Evolutionary conservation across 2,888 invertebrate species (phyloP).

Genomic region (Liposcelis brunnea): DNA sequence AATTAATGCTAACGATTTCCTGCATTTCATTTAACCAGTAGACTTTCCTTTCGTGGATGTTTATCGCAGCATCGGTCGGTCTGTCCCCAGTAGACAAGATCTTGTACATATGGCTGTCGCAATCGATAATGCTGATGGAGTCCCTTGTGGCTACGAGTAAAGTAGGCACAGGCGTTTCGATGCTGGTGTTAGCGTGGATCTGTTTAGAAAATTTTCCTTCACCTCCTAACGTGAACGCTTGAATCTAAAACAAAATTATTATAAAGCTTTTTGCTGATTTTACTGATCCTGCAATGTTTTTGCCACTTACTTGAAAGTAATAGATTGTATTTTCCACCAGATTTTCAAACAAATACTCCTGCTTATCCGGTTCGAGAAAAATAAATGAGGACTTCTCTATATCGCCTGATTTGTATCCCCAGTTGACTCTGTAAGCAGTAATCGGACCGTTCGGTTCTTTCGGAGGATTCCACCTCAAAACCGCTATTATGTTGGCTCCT

Average conservation of each 20-base stretch:
- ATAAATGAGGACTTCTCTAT: conserved; percentile 33
- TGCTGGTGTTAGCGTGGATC: conserved; percentile 46
- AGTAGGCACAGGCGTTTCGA: conserved; percentile 60
- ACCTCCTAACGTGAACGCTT: conserved; percentile 63
- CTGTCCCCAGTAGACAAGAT: conserved; percentile 44
- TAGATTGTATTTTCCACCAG: conserved; percentile 44
- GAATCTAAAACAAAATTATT: conserved; percentile 37
- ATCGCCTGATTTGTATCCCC: conserved; percentile 39
- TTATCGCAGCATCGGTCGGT: conserved; percentile 48
- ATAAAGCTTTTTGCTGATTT: not conserved
- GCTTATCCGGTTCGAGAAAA: conserved; percentile 30
- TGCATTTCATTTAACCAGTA: conserved; percentile 56
- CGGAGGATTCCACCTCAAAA: conserved; percentile 70
- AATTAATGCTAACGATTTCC: conserved; percentile 44
- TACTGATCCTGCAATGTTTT: conserved; percentile 2
- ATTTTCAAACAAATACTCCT: conserved; percentile 38
- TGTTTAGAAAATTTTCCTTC: conserved; percentile 50
- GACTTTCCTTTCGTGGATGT: conserved; percentile 51
- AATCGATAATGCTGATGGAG: conserved; percentile 54
- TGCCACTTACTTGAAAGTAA: conserved; percentile 39
- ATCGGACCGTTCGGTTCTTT: conserved; percentile 54
- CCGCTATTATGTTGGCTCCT: conserved; percentile 32
- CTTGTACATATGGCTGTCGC: conserved; percentile 48
- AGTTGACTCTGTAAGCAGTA: conserved; percentile 50
- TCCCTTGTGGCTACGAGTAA: conserved; percentile 56